Percentiles rank a stretch among this genome's conserved stretches.
phyloP scores from a whole-genome alignment of 2,797 vertebrate species.

The Lacerta viridis region DNA sequence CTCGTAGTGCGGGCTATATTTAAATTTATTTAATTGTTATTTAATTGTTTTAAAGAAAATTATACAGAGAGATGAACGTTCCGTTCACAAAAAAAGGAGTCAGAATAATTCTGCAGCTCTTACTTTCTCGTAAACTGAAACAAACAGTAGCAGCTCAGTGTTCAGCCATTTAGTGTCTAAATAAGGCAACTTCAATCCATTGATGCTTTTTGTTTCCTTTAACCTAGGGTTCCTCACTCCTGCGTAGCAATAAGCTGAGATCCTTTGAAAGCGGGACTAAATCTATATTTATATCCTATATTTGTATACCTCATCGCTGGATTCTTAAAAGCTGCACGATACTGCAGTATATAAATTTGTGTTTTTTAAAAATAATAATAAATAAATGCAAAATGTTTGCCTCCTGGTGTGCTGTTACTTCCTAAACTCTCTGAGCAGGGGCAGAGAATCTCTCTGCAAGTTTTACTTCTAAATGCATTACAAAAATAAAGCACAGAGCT shows the following conservation, averaged over 20 bases:
- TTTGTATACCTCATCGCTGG: too few relatives aligned
- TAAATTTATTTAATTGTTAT: background rate
- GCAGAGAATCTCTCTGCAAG: constrained; percentile 21
- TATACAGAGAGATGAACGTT: background rate
- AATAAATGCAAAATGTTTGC: background rate
- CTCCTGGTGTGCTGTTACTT: constrained; percentile 48
- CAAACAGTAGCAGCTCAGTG: background rate
- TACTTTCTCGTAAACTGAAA: background rate
- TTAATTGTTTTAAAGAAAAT: background rate
- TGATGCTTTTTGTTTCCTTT: too few relatives aligned
- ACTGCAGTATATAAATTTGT: too few relatives aligned
- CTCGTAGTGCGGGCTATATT: background rate
- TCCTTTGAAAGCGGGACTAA: too few relatives aligned
- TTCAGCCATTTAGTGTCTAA: too few relatives aligned
- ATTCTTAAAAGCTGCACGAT: too few relatives aligned
- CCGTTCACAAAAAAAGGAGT: background rate
- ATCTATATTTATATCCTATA: too few relatives aligned
- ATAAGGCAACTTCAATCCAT: too few relatives aligned
- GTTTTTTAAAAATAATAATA: too few relatives aligned
- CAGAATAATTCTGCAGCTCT: background rate
- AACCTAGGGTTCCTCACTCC: too few relatives aligned
- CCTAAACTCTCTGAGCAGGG: constrained; percentile 16
- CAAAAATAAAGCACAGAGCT: background rate
- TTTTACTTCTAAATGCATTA: background rate
- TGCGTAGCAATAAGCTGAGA: too few relatives aligned